Conservation (phyloP, 2,888 invertebrate species). For the Dasysyrphus tricinctus region DNA sequence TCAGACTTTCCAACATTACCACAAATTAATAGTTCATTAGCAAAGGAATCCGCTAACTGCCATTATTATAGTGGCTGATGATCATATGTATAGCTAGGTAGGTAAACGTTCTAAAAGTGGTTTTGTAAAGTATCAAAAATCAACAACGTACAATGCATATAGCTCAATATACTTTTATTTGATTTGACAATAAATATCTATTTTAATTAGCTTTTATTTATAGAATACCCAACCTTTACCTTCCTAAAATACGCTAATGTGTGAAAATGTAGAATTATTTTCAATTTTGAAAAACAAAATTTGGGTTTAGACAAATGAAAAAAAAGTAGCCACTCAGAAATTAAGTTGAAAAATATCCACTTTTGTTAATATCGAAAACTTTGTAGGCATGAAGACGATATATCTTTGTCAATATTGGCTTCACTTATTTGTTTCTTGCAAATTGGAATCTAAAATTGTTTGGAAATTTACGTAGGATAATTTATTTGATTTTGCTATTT, state of each 20-base stretch:
- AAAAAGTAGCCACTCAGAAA: too few relatives aligned
- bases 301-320: too few relatives aligned
- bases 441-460: too few relatives aligned
- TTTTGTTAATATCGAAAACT: too few relatives aligned
- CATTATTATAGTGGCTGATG: slow-evolving; percentile 31
- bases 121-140: slow-evolving; percentile 24
- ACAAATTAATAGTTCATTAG: slow-evolving; percentile 73
- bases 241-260: too few relatives aligned
- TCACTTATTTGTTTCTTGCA: too few relatives aligned
- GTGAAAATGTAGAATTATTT: neutral
- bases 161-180: neutral
- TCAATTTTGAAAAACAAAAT: too few relatives aligned
- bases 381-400: too few relatives aligned
- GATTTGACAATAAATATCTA: neutral
- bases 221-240: neutral
- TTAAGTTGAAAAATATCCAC: too few relatives aligned
- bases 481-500: too few relatives aligned
- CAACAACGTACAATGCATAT: neutral
- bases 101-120: slow-evolving; percentile 4
- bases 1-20: slow-evolving; percentile 55
- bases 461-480: too few relatives aligned
- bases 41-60: slow-evolving; percentile 49
- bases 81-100: neutral
- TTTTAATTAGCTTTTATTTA: neutral
- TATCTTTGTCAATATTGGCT: too few relatives aligned